Conservation (phyloP, 1,140 invertebrate species). For the Heliconius hewitsoni region DNA sequence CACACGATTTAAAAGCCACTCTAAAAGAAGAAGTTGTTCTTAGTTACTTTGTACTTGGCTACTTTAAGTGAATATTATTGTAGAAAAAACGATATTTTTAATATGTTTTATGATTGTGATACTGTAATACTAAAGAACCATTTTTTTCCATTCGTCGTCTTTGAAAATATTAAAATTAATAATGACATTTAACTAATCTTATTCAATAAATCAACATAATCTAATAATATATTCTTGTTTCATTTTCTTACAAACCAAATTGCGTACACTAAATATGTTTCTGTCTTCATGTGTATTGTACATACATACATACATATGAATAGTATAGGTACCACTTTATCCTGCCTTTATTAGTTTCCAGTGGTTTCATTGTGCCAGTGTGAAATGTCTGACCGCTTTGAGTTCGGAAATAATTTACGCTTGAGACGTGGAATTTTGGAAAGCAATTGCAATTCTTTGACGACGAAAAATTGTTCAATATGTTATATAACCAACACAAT, state of each 20-base stretch:
- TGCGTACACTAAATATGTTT: background rate
- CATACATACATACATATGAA: background rate
- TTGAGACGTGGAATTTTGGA: conserved; percentile 5
- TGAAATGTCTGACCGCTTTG: conserved; percentile 21
- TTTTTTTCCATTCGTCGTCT: no score
- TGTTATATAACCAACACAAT: background rate
- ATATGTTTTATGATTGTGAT: no score
- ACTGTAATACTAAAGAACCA: no score
- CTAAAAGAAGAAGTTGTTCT: background rate
- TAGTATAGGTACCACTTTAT: conserved; percentile 16
- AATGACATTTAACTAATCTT: no score
- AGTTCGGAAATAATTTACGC: conserved; percentile 31
- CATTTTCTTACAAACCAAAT: background rate
- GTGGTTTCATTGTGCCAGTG: conserved; percentile 31
- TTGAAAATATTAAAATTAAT: no score
- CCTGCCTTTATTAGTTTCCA: conserved; percentile 39
- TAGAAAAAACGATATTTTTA: background rate
- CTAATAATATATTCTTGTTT: no score
- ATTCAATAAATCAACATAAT: no score
- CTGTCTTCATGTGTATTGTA: background rate
- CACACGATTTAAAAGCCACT: background rate
- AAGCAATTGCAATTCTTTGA: background rate
- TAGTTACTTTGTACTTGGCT: background rate
- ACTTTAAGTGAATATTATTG: background rate
- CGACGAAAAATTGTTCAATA: background rate